A percentile compares a stretch with the other conserved stretches of the same genome.
Conservation (phyloP, 2,113 vertebrate species). For the Cheilinus undulatus region DNA sequence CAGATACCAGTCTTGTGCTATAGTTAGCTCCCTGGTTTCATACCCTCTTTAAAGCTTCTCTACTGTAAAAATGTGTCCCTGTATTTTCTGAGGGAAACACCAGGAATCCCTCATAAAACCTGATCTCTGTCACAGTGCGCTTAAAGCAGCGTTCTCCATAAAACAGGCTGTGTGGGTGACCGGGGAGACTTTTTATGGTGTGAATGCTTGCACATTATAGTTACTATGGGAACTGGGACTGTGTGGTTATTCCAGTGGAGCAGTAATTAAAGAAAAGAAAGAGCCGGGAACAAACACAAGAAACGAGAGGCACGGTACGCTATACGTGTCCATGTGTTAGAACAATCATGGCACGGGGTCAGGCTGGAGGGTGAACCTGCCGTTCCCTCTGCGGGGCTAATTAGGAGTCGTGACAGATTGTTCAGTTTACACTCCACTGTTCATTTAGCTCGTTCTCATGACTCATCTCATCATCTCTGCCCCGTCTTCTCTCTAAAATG, state of each 20-base stretch:
- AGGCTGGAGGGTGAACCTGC: constrained; percentile 23
- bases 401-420: constrained; percentile 56
- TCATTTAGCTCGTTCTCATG: constrained; percentile 39
- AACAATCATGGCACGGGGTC: constrained; percentile 32
- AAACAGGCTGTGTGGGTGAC: constrained; percentile 66
- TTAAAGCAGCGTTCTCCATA: constrained; percentile 54
- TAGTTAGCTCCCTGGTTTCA: constrained; percentile 13
- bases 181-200: constrained; percentile 60
- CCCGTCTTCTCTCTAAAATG: constrained; percentile 19
- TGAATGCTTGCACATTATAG: constrained; percentile 65
- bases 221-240: constrained; percentile 71
- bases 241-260: constrained; percentile 51
- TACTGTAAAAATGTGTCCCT: constrained; percentile 50
- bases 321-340: constrained; percentile 40
- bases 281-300: neutral
- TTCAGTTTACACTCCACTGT: constrained; percentile 26
- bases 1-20: neutral
- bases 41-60: constrained; percentile 3
- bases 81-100: constrained; percentile 49
- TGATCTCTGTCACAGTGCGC: constrained; percentile 46
- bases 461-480: constrained; percentile 38
- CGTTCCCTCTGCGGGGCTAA: constrained; percentile 38
- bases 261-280: constrained; percentile 56
- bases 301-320: neutral
- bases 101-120: constrained; percentile 59